These are phyloP conservation scores for Portunus trituberculatus DNA, from an alignment of 1,140 invertebrate species.

Conservation along the genomic window DNA sequence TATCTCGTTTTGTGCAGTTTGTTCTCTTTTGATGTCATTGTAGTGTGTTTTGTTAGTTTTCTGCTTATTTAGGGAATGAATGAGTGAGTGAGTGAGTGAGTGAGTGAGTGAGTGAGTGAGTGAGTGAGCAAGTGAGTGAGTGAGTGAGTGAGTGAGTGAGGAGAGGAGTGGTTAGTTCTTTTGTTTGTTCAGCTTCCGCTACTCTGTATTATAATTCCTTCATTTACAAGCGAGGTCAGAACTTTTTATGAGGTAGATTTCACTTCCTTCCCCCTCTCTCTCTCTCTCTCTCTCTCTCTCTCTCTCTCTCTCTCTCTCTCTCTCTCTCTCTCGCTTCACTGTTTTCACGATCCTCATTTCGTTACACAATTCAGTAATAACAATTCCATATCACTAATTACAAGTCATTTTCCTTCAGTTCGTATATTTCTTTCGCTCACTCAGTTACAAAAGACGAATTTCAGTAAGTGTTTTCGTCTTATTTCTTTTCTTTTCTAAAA, in stretches of 20 bases:
- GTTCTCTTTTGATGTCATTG: too few species aligned
- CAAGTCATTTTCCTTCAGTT: too few species aligned
- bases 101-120: not conserved
- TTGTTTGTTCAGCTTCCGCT: not conserved
- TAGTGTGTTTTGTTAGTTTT: too few species aligned
- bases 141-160: not conserved
- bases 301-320: conserved; percentile 45
- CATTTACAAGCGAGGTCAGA: too few species aligned
- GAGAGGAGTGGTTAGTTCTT: too few species aligned
- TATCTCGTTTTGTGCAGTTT: too few species aligned
- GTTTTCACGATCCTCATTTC: too few species aligned
- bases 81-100: not conserved
- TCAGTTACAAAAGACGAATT: too few species aligned
- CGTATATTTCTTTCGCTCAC: too few species aligned
- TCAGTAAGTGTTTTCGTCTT: too few species aligned
- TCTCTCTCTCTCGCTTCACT: not conserved
- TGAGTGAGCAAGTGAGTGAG: not conserved
- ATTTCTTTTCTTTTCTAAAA: not conserved
- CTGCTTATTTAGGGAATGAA: not conserved
- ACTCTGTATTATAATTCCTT: not conserved
- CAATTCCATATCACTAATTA: too few species aligned
- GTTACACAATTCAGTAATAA: too few species aligned
- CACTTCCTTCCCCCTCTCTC: not conserved
- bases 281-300: conserved; percentile 45
- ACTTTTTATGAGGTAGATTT: not conserved